Evolutionary conservation across 35 echinoderm and acorn worm genomes (phyloP).

Genomic region (Acanthaster planci): DNA sequence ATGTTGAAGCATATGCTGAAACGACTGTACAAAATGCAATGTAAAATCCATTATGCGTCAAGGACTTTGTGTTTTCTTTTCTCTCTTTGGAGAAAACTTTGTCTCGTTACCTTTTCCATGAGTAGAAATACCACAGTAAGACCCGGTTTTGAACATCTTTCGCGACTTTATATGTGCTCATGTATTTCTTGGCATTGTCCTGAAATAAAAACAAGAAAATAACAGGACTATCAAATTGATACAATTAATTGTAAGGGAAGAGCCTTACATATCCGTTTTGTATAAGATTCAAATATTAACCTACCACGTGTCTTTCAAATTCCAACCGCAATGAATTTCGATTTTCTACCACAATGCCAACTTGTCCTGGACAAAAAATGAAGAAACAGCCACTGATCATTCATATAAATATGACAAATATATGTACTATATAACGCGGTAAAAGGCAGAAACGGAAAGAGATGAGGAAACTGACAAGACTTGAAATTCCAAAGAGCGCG

Average conservation of each 20-base stretch:
- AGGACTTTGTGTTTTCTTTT: too few species aligned
- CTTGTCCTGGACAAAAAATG: constrained; percentile 62
- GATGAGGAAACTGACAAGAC: too few species aligned
- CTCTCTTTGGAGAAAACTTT: not conserved
- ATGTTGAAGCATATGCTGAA: not conserved
- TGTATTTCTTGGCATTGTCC: constrained; percentile 86
- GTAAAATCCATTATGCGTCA: too few species aligned
- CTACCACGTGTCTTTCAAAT: constrained; percentile 83
- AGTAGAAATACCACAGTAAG: constrained; percentile 78
- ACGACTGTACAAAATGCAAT: too few species aligned
- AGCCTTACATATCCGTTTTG: too few species aligned
- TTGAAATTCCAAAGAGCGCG: too few species aligned
- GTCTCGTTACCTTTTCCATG: constrained; percentile 72
- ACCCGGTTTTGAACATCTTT: constrained; percentile 82
- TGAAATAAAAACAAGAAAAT: constrained; percentile 16
- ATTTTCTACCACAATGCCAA: constrained; percentile 80
- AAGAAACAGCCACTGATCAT: not conserved
- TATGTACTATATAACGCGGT: too few species aligned
- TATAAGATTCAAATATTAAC: constrained; percentile 35
- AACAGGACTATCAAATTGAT: not conserved
- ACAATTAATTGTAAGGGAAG: too few species aligned
- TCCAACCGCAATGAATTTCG: constrained; percentile 62
- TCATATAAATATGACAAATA: too few species aligned
- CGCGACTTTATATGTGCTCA: constrained; percentile 72
- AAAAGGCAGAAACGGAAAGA: too few species aligned